Base-by-base conservation (phyloP, 2,888 invertebrate species). In the Aphidius colemani region DNA sequence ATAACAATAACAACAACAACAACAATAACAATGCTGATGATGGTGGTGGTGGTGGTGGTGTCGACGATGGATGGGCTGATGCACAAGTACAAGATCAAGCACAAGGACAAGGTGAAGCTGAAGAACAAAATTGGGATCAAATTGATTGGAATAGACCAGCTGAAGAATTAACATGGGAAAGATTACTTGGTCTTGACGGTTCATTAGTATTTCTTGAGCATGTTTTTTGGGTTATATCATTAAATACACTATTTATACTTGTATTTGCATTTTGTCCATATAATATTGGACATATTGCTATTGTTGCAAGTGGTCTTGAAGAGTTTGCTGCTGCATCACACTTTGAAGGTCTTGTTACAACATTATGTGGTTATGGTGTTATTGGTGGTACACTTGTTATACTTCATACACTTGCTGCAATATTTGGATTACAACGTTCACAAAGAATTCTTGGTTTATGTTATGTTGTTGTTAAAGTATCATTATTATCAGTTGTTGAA, bases 91-190 rank as follows among this genome's bases (percentile, higher is more conserved):
- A 75, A 30, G 87, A 85, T 75, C 86, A 88, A 73, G 84, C 87
- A 40, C 86, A 88, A 72, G 84, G 86, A 40, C 79, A 88, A 70
- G 88, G 86, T 44, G 77, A 80, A 61, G 89, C 89, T 6, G 91
- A 92, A 76, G 93, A 92, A 75, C 93, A 89, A 66, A 96, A 96
- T 77, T 98, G 98, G 96, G 98, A 98, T 83, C 97, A 96, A 0
- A 95, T 98, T 88, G 98, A 98, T 78, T 98, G 97, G 97, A 98
- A 98, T 79, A 86, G 97, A 68, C 96, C 96, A 0, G 96, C 95
- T 9, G 99, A 98, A 78, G 99, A 99, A 81, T 84, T 99, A 40
- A 99, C 98, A 0, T 99, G 99, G 99, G 98, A 99, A 80, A 88
- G 97, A 69, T 85, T 99, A 7, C 85, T 99, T 1, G 98, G 98